Evolutionary conservation across 2,113 vertebrate species (phyloP), one percentile per base, ranked within the genome.

Genomic region (Lagopus muta): DNA sequence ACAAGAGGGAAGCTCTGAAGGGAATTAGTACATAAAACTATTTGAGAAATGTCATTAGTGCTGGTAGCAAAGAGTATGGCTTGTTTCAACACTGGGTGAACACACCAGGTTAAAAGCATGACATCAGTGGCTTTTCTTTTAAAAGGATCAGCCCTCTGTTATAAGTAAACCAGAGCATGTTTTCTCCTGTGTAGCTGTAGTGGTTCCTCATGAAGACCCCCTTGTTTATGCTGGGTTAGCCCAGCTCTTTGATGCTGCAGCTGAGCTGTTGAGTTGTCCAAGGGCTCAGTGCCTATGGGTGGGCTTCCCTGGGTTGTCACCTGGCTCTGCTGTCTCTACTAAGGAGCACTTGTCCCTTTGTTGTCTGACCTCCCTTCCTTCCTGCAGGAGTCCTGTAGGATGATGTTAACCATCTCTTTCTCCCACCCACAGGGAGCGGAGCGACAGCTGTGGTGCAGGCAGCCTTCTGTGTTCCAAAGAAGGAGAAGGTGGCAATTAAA

Each of bases 401-500:
- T 50, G n/a, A 62, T 89, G 57, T 55, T 94, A 19, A 92, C 16
- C 64, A 1, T 93, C n/a, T 92, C 42, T 95, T 62, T 66, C 30
- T 92, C 20, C 90, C 15, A 5, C 92, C 94, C 89, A 5, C 93
- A 98, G 98, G 98, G 42, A 98, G 98, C 2, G 98, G 98, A 95
- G 98, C 98, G 25, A 99, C 99, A 17, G 99, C 99, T 0, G 99
- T 99, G 94, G 99, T 99, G 71, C 99, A 99, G 92, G 99, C 99
- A 52, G 99, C 99, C 0, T 98, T 98, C 89, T 99, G 99, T 65
- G 76, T 85, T 52, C 99, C 99, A 0, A 98, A 99, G 95, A 99
- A 99, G 96, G 99, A 99, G 96, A 99, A 98, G 94, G 99, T 99
- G 97, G 99, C 99, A 3, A 99, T 99, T 92, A 99, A 99, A 96